phyloP scores from a whole-genome alignment of 2,888 invertebrate species.

The Silvanus unidentatus region DNA sequence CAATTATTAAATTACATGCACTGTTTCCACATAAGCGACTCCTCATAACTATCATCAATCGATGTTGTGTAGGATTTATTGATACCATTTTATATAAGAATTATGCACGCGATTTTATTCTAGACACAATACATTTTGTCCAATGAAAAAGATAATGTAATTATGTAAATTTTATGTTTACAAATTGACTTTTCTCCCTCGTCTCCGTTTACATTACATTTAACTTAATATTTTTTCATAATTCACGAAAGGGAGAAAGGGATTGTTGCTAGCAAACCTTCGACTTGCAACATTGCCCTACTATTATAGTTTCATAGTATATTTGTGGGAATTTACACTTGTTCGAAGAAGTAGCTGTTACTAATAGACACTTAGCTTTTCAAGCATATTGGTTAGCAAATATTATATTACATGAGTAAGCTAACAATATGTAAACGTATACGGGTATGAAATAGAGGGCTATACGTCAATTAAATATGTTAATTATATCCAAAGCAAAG shows the following conservation, averaged over 20 bases:
- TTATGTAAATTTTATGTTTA: slow-evolving; percentile 36
- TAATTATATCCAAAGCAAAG: too few species aligned
- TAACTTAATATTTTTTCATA: too few species aligned
- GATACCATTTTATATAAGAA: slow-evolving; percentile 2
- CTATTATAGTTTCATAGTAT: slow-evolving; percentile 13
- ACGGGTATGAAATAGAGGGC: slow-evolving; percentile 13
- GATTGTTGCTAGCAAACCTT: too few species aligned
- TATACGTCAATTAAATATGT: slow-evolving; percentile 14
- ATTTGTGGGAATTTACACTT: slow-evolving; percentile 34
- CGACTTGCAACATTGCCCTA: too few species aligned
- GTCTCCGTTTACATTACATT: too few species aligned
- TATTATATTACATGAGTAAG: slow-evolving; percentile 40
- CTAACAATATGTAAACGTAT: slow-evolving; percentile 43
- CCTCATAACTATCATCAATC: slow-evolving; percentile 34
- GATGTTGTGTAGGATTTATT: slow-evolving; percentile 16
- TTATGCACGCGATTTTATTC: neutral
- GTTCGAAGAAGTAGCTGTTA: slow-evolving; percentile 41
- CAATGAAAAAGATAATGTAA: slow-evolving; percentile 25
- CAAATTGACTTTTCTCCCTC: slow-evolving; percentile 20
- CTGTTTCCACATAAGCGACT: slow-evolving; percentile 33
- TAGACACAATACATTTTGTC: neutral
- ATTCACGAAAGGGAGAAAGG: too few species aligned
- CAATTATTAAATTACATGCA: slow-evolving; percentile 37
- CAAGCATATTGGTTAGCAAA: slow-evolving; percentile 39
- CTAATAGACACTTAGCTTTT: slow-evolving; percentile 43